Conservation (phyloP, 2,797 vertebrate genomes). For the Bovichtus diacanthus region DNA sequence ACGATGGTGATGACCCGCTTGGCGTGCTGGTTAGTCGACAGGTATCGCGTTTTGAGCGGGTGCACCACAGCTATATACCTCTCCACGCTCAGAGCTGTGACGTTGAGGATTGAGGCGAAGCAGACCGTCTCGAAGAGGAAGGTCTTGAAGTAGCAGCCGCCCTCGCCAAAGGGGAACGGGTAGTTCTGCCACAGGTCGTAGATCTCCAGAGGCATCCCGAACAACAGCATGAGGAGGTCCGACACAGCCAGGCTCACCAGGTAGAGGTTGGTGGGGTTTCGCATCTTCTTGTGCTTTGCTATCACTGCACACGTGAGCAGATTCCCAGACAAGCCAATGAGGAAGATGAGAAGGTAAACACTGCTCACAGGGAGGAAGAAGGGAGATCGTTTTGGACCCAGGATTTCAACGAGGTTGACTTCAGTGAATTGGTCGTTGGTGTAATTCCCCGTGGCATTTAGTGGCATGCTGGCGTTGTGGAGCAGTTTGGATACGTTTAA, state of each 20-base stretch:
- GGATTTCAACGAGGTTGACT: slow-evolving; percentile 77
- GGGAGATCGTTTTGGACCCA: slow-evolving; percentile 85
- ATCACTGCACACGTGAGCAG: slow-evolving; percentile 86
- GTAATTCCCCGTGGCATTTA: slow-evolving; percentile 72
- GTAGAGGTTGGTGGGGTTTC: slow-evolving; percentile 86
- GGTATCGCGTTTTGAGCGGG: slow-evolving; percentile 85
- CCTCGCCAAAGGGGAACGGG: slow-evolving; percentile 85
- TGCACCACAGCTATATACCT: slow-evolving; percentile 86
- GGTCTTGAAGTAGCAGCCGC: slow-evolving; percentile 86
- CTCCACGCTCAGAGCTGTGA: slow-evolving; percentile 86
- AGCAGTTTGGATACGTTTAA: slow-evolving; percentile 64
- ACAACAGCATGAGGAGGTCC: slow-evolving; percentile 84
- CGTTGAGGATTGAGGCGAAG: slow-evolving; percentile 87
- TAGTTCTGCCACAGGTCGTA: slow-evolving; percentile 89
- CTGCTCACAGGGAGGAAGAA: slow-evolving; percentile 82
- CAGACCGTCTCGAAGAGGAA: slow-evolving; percentile 88
- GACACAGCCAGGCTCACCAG: slow-evolving; percentile 85
- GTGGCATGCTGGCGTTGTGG: slow-evolving; percentile 59
- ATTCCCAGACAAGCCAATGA: slow-evolving; percentile 83
- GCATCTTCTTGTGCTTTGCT: slow-evolving; percentile 86
- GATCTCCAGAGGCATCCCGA: slow-evolving; percentile 88
- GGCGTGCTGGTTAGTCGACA: slow-evolving; percentile 84
- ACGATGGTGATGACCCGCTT: slow-evolving; percentile 80
- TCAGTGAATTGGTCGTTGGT: slow-evolving; percentile 66
- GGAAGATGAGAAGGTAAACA: slow-evolving; percentile 84